Base-by-base conservation (phyloP, 2,888 invertebrate genomes). In the Campoplex nolae region DNA sequence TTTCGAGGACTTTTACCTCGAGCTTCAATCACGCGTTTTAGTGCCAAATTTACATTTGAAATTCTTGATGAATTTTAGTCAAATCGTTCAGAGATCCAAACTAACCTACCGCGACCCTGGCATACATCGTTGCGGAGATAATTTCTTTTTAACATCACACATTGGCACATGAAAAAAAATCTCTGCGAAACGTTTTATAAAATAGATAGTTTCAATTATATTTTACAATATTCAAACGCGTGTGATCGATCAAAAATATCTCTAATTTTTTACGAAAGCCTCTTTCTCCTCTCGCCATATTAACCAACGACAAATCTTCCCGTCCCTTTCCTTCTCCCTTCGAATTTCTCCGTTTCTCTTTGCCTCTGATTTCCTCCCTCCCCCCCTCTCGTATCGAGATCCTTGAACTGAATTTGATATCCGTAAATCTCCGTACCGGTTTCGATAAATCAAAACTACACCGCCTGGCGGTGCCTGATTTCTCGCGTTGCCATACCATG, bases 391-490 rank as follows among this genome's bases (percentile, higher is more conserved):
- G 70, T 58, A 84, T 74, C 74, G 32, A 58, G 84, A 77, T 83
- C 68, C 82, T 84, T 84, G 94, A 94, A 93, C 92, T 88, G 93
- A 92, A 93, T 93, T 93, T 93, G 93, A 94, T 93, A 94, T 94
- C 93, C 93, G 93, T 93, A 94, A 94, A 94, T 94, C 93, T 93
- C 92, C 90, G 93, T 92, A 92, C 92, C 91, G 92, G 91, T 92
- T 91, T 90, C 92, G 92, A 93, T 94, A 94, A 94, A 93, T 94
- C 93, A 94, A 93, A 93, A 93, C 92, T 91, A 92, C 93, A 93
- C 93, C 90, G 77, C 79, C 83, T 76, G 85, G 67, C 42, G 71
- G 65, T 79, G 82, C 79, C 67, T 68, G 83, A 83, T 83, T 87
- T 74, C 82, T 65, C 71, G 79, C 76, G 65, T 58, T 32, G 76